Conservation (phyloP, 2,888 invertebrate genomes). For the Xestobium rufovillosum region DNA sequence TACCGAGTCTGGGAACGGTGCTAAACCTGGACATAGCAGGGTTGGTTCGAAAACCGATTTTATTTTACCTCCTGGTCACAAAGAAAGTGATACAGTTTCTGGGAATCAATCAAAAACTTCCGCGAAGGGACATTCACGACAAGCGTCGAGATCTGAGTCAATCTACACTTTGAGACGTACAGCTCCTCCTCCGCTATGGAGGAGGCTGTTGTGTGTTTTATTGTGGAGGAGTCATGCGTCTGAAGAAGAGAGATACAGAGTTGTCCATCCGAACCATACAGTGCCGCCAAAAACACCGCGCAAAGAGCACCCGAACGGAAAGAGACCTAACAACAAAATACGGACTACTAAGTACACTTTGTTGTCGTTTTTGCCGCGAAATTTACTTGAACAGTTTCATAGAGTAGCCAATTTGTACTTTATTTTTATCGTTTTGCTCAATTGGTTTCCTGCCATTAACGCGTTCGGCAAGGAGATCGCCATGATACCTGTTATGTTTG, state of each 20-base stretch:
- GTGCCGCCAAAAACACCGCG: constrained; percentile 73
- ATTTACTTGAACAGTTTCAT: constrained; percentile 95
- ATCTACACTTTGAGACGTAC: constrained; percentile 78
- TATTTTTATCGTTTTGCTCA: constrained; percentile 90
- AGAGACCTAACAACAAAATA: constrained; percentile 74
- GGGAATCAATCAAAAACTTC: constrained; percentile 42
- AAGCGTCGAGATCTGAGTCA: constrained; percentile 81
- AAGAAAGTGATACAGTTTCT: constrained; percentile 48
- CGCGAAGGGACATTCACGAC: constrained; percentile 69
- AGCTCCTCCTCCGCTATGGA: constrained; percentile 65
- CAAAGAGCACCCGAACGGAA: constrained; percentile 77
- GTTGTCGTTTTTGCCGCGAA: constrained; percentile 90
- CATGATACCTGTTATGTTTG: constrained; percentile 91
- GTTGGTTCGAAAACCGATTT: constrained; percentile 84
- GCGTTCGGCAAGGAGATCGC: constrained; percentile 95
- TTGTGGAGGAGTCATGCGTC: constrained; percentile 55
- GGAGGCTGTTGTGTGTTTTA: constrained; percentile 55
- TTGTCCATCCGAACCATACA: constrained; percentile 78
- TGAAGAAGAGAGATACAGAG: constrained; percentile 61
- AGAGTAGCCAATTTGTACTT: constrained; percentile 97
- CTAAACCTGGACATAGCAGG: constrained; percentile 62
- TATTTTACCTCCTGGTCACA: constrained; percentile 79
- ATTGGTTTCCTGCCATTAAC: constrained; percentile 91
- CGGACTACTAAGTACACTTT: constrained; percentile 93
- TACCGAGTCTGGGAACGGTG: constrained; percentile 45